Percentiles rank a stretch among this genome's conserved stretches.
Evolutionary conservation across 2,888 invertebrate species (phyloP).

Genomic region (Phasia obesa): DNA sequence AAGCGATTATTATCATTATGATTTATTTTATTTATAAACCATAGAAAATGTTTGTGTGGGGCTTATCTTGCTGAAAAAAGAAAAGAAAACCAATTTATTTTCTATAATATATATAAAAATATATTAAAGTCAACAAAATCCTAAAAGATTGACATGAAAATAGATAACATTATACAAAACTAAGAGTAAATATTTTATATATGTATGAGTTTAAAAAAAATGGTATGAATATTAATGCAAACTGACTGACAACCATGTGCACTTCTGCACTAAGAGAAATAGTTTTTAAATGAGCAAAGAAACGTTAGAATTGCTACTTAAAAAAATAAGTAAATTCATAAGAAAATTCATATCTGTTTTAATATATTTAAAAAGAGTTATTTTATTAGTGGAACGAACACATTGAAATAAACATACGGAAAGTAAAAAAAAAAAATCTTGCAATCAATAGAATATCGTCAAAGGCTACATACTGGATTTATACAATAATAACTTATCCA

Average conservation of each 20-base stretch:
- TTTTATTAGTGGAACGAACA: no score
- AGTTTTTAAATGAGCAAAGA: no score
- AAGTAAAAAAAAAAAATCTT: no score
- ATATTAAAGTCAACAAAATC: conserved; percentile 60
- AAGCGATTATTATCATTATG: neutral
- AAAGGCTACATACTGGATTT: no score
- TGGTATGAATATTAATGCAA: conserved; percentile 59
- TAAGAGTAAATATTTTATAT: conserved; percentile 29
- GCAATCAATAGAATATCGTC: no score
- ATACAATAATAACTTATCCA: no score
- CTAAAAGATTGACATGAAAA: conserved; percentile 56
- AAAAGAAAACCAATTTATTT: conserved; percentile 43
- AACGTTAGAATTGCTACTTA: no score
- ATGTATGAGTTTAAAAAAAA: conserved; percentile 13
- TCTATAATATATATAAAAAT: conserved; percentile 35
- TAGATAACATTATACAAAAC: conserved; percentile 45
- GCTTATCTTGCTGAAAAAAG: neutral
- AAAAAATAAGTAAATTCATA: no score
- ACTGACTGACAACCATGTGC: conserved; percentile 1
- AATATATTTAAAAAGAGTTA: no score
- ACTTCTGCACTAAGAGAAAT: conserved; percentile 43
- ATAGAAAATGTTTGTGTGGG: neutral
- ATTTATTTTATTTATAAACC: neutral
- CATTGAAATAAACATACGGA: no score
- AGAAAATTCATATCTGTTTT: no score